Evolutionary conservation across 1,140 invertebrate genomes (phyloP).

Genomic region (Drosophila lacteicornis): DNA sequence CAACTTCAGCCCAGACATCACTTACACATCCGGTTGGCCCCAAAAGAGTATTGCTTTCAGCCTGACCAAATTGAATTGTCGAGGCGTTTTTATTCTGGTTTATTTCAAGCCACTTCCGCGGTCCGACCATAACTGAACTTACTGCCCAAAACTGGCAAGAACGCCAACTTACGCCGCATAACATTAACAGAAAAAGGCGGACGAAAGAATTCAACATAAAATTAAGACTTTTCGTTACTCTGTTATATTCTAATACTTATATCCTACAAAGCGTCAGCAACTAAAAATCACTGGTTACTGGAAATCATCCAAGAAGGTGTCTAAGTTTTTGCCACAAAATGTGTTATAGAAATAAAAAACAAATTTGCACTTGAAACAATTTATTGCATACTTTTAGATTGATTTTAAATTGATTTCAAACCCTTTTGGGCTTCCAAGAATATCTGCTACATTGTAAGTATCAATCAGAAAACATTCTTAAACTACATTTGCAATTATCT

Average conservation of each 20-base stretch:
- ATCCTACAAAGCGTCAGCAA: neutral
- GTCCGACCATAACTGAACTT: constrained; percentile 38
- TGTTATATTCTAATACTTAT: constrained; percentile 22
- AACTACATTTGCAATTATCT: neutral
- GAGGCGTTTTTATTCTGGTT: constrained; percentile 14
- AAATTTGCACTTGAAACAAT: too few relatives aligned
- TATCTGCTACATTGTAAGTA: too few relatives aligned
- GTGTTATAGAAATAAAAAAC: too few relatives aligned
- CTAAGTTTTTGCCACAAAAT: too few relatives aligned
- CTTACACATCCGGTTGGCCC: constrained; percentile 65
- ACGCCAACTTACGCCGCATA: constrained; percentile 9
- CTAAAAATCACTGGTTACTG: too few relatives aligned
- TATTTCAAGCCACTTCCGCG: constrained; percentile 57
- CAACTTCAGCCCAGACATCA: constrained; percentile 49
- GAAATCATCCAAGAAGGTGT: too few relatives aligned
- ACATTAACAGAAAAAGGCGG: constrained; percentile 29
- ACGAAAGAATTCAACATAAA: constrained; percentile 11
- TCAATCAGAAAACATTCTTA: neutral
- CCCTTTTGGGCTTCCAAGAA: too few relatives aligned
- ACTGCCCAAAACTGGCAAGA: constrained; percentile 52
- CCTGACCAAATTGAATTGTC: constrained; percentile 36
- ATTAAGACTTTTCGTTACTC: constrained; percentile 7
- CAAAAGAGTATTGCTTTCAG: constrained; percentile 27
- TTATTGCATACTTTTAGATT: too few relatives aligned
- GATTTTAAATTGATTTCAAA: too few relatives aligned